Conservation (phyloP, 2,888 invertebrate species). For the Myopa tessellatipennis region DNA sequence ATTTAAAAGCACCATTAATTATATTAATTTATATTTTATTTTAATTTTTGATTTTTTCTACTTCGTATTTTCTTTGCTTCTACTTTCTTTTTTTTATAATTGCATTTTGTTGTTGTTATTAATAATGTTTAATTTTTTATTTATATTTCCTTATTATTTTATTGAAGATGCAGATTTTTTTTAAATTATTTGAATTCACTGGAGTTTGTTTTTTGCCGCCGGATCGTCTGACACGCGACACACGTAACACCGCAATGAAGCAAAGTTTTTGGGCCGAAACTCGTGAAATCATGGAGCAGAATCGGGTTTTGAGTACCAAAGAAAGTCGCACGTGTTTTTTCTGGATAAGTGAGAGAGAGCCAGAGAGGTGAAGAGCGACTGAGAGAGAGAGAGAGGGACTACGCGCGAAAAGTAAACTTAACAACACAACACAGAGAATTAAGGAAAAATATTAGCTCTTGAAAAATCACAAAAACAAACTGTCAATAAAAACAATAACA, state of each 20-base stretch:
- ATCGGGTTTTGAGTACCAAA: slow-evolving; percentile 20
- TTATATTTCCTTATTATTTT: neutral
- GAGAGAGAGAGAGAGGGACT: slow-evolving; percentile 26
- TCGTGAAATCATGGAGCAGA: slow-evolving; percentile 31
- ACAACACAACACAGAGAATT: neutral
- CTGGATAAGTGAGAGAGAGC: slow-evolving; percentile 25
- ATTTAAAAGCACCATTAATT: too few species aligned
- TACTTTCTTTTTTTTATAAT: neutral
- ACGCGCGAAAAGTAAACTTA: neutral
- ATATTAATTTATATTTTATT: too few species aligned
- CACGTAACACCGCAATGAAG: slow-evolving; percentile 69
- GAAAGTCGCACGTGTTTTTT: slow-evolving; percentile 30
- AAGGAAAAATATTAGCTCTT: slow-evolving; percentile 17
- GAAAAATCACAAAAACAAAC: too few species aligned
- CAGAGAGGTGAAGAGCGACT: slow-evolving; percentile 27
- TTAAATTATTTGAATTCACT: slow-evolving; percentile 27
- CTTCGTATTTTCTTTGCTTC: too few species aligned
- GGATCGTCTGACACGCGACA: slow-evolving; percentile 67
- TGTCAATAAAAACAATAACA: neutral
- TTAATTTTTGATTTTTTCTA: too few species aligned
- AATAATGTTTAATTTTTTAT: neutral
- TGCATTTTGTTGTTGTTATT: slow-evolving; percentile 11
- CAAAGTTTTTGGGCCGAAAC: slow-evolving; percentile 58
- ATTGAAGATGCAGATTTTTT: neutral
- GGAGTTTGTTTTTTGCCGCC: slow-evolving; percentile 47